phyloP scores from a whole-genome alignment of 2,888 invertebrate genomes.

The Lepidochrysops patricia region DNA sequence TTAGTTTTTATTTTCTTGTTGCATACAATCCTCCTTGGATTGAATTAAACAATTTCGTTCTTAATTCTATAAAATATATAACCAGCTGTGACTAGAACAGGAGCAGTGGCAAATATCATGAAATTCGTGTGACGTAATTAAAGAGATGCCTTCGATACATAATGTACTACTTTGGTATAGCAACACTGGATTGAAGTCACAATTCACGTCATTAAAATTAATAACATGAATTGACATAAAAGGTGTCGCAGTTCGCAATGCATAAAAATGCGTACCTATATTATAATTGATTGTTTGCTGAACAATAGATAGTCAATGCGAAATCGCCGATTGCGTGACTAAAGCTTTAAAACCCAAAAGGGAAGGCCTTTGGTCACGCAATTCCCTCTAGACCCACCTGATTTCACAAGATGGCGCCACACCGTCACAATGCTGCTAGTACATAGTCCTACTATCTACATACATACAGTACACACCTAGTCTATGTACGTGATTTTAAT shows the following conservation, averaged over 20 bases:
- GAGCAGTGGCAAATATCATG: no score
- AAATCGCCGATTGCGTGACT: neutral
- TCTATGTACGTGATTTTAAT: no score
- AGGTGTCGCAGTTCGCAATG: neutral
- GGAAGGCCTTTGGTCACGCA: neutral
- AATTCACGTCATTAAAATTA: neutral
- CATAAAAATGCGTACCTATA: neutral
- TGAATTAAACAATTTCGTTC: no score
- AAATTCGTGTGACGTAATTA: no score
- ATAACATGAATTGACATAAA: neutral
- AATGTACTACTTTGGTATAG: neutral
- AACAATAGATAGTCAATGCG: neutral
- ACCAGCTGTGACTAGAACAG: no score
- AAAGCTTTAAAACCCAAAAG: neutral
- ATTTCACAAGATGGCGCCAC: conserved; percentile 1
- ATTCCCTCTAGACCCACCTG: neutral
- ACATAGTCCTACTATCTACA: no score
- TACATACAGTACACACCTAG: no score
- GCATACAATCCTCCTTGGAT: no score
- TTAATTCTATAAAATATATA: no score
- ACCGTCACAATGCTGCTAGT: neutral
- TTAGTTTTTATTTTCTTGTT: no score
- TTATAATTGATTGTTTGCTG: neutral
- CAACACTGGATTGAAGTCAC: no score
- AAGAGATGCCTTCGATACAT: no score